A percentile compares a stretch with the other conserved stretches of the same genome.
Evolutionary conservation across 2,113 vertebrate genomes (phyloP).

Genomic region (Ciconia maguari): DNA sequence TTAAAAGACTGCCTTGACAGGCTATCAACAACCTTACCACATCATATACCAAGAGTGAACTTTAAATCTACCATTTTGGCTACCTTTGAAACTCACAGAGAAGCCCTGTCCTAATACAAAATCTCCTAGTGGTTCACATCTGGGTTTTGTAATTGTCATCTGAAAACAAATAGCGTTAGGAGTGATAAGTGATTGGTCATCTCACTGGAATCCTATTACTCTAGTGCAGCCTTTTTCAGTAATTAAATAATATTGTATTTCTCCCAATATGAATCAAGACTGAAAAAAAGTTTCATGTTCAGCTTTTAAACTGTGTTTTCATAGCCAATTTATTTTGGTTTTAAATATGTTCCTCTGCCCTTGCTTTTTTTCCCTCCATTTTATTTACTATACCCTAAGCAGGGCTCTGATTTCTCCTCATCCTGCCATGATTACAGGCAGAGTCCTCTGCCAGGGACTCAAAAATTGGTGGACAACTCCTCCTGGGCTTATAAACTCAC

Average conservation of each 20-base stretch:
- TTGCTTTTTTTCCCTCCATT: not conserved
- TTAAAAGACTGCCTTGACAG: constrained; percentile 34
- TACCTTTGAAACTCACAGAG: constrained; percentile 42
- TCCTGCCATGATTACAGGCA: not conserved
- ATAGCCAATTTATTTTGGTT: not conserved
- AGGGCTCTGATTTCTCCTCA: constrained; percentile 32
- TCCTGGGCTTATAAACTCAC: not conserved
- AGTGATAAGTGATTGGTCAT: constrained; percentile 25
- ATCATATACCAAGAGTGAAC: constrained; percentile 14
- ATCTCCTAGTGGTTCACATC: constrained; percentile 37
- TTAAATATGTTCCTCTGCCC: not conserved
- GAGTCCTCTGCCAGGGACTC: constrained; percentile 5
- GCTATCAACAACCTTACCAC: constrained; percentile 38
- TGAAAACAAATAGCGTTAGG: constrained; percentile 3
- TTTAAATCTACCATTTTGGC: constrained; percentile 35
- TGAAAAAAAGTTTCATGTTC: not conserved
- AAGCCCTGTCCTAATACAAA: constrained; percentile 4
- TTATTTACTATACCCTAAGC: constrained; percentile 8
- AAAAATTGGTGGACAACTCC: not conserved
- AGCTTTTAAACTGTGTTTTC: constrained; percentile 12
- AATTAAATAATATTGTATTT: constrained; percentile 18
- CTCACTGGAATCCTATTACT: constrained; percentile 16
- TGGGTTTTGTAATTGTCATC: constrained; percentile 51
- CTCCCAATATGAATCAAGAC: not conserved
- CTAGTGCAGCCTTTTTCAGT: not conserved